These are phyloP conservation scores for Lacerta agilis DNA, from an alignment of 2,797 vertebrate species.

Conservation along the genomic window DNA sequence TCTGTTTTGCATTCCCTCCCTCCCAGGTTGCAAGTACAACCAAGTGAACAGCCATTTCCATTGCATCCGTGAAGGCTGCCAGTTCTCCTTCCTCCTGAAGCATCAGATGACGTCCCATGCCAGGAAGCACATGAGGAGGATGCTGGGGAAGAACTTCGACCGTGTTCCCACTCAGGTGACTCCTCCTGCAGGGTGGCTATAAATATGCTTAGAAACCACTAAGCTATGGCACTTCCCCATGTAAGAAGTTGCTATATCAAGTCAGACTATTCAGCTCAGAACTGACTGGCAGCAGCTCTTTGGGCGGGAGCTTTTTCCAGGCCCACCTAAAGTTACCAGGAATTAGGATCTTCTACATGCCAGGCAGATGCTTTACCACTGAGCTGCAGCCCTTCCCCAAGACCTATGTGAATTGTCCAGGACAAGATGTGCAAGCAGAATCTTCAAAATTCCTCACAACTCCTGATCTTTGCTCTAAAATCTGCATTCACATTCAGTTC, in stretches of 20 bases:
- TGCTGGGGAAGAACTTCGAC: constrained; percentile 99
- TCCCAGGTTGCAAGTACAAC: constrained; percentile 96
- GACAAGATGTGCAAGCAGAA: not conserved
- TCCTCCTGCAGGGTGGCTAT: not conserved
- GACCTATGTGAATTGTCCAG: not conserved
- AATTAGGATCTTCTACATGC: not conserved
- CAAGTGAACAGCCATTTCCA: constrained; percentile 99
- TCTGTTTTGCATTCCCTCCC: constrained; percentile 17
- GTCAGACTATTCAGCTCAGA: not conserved
- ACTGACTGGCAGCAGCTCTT: not conserved
- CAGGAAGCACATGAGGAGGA: constrained; percentile 98
- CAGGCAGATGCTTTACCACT: not conserved
- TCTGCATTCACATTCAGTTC: not conserved
- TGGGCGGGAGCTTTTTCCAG: not conserved
- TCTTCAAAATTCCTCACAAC: not conserved
- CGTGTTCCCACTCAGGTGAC: constrained; percentile 93
- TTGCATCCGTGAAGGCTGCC: constrained; percentile 98
- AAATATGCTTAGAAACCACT: not conserved
- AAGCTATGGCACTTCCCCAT: too few relatives aligned
- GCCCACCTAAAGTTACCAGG: not conserved
- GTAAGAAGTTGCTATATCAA: too few relatives aligned
- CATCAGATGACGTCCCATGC: constrained; percentile 99
- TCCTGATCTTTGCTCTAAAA: not conserved
- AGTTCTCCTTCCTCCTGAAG: constrained; percentile 99
- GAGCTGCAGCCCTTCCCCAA: not conserved